Conservation (phyloP, 1,140 invertebrate genomes). For the Gryllus bimaculatus region DNA sequence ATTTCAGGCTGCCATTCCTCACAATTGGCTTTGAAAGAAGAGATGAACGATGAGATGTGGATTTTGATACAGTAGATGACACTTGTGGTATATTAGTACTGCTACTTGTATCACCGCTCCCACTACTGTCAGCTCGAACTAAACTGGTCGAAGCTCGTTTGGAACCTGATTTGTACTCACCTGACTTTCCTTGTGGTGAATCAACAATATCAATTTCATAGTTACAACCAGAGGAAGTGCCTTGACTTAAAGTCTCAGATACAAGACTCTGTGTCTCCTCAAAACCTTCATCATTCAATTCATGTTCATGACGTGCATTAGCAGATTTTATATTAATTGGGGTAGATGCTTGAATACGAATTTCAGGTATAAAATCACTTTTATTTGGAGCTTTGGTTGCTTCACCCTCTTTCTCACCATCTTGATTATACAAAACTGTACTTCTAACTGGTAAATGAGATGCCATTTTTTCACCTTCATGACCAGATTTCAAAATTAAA, state of each 20-base stretch:
- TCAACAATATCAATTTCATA: constrained; percentile 12
- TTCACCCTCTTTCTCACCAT: not conserved
- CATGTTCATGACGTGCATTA: constrained; percentile 39
- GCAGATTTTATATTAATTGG: constrained; percentile 30
- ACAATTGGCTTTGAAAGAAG: not conserved
- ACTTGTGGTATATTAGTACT: constrained; percentile 9
- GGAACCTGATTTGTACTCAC: not conserved
- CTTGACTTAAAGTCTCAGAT: constrained; percentile 72
- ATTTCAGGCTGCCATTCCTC: not conserved
- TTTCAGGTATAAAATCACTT: constrained; percentile 37
- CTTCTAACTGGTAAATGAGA: not conserved
- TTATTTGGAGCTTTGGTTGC: constrained; percentile 24
- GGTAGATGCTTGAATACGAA: constrained; percentile 32
- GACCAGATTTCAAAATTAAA: not conserved
- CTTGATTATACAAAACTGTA: not conserved
- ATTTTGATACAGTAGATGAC: not conserved
- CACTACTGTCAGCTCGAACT: constrained; percentile 29
- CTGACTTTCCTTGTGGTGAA: not conserved
- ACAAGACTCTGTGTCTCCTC: constrained; percentile 79
- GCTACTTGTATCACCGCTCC: constrained; percentile 27
- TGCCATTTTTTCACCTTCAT: not conserved
- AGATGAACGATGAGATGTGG: not conserved
- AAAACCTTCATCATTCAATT: constrained; percentile 78
- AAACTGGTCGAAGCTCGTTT: constrained; percentile 17
- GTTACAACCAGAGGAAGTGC: constrained; percentile 47